Evolutionary conservation across 2,113 vertebrate genomes (phyloP).

Genomic region (Chinchilla lanigera): DNA sequence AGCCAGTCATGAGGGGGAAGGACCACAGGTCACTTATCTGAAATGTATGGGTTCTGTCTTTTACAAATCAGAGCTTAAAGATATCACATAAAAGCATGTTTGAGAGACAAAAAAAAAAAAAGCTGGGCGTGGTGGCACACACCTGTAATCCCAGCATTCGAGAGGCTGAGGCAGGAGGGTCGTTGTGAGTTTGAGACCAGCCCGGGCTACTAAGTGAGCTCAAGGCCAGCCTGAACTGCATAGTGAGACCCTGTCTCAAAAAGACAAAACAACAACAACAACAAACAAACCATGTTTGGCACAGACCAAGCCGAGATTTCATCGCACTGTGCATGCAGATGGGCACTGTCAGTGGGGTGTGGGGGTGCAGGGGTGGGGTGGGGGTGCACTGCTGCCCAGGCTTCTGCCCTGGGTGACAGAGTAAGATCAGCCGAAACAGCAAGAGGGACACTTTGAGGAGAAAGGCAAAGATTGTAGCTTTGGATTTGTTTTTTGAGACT

Average conservation of each 20-base stretch:
- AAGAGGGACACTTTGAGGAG: neutral
- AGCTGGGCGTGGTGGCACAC: too few species aligned
- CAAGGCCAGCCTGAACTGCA: too few species aligned
- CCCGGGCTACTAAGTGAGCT: too few species aligned
- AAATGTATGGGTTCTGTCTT: neutral
- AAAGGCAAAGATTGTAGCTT: neutral
- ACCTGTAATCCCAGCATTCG: too few species aligned
- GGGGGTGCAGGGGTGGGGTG: neutral
- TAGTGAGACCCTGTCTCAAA: too few species aligned
- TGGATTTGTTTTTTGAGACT: neutral
- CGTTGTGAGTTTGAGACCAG: too few species aligned
- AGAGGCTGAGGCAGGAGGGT: too few species aligned
- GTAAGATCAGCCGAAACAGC: neutral
- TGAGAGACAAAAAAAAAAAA: too few species aligned
- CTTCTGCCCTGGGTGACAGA: neutral
- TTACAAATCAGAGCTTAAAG: neutral
- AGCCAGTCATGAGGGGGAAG: neutral
- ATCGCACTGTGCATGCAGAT: neutral
- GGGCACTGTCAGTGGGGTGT: rapidly evolving
- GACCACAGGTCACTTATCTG: neutral
- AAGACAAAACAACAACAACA: too few species aligned
- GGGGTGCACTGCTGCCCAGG: neutral
- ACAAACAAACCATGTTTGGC: neutral
- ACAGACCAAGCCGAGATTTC: neutral
- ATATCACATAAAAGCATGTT: neutral